Base-by-base conservation (phyloP, 2,797 vertebrate genomes). In the Falco rusticolus region DNA sequence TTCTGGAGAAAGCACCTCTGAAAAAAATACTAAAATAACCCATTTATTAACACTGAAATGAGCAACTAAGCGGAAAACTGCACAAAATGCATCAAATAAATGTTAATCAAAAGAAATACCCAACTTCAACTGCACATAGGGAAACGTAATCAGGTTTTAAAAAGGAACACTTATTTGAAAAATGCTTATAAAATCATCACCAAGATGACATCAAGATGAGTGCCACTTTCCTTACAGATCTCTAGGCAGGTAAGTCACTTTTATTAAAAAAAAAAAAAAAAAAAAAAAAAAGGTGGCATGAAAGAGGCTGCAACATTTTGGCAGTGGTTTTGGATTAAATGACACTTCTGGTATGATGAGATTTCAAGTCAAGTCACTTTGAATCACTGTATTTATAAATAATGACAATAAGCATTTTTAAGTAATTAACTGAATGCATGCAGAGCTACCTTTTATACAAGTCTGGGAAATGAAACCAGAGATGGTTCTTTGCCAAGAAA, bases 11-110 rank as follows among this genome's bases (percentile, higher is more conserved):
- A 89, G 72, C 24, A 76, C 18, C 31, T 86, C 92, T 93, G 89
- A 78, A 96, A 95, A 88, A 92, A 89, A 74, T 9, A 92, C 92
- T 95, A 47, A 51, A 94, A 95, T 48, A 86, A 84, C 41, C 53
- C 68, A 87, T 80, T 39, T 60, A 41, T 94, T 91, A 87, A 87
- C 37, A 71, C 24, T 72, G 72, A 61, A 84, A 89, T 3, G 4
- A 88, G 33, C n/a, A 74, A 77, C 45, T 61, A 51, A 16, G 45
- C 24, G 33, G 47, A 76, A 34, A 89, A 60, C 39, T 31, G 41
- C 43, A 87, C 9, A 85, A 66, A 85, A 64, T n/a, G 70, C 10
- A 84, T 64, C 53, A 83, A 82, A 41, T 13, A 90, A 77, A 86
- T 7, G 10, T 24, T 41, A 90, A 10, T 28, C 5, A 5, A 81